phyloP scores from a whole-genome alignment of 2,888 invertebrate genomes.

The Trisateles emortualis region DNA sequence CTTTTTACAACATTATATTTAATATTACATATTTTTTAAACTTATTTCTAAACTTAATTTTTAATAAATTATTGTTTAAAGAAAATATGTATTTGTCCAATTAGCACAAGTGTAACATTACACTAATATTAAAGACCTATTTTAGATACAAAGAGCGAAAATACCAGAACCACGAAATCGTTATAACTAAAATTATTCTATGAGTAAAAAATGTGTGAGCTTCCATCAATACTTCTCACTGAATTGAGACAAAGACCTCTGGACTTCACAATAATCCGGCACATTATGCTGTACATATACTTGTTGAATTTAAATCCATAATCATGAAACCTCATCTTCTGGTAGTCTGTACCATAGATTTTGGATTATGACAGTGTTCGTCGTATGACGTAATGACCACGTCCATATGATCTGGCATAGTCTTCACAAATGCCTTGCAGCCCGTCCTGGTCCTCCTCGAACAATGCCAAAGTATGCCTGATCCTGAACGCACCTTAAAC shows the following conservation, averaged over 20 bases:
- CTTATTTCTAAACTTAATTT: too few species aligned
- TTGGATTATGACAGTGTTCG: slow-evolving; percentile 58
- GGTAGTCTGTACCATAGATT: too few species aligned
- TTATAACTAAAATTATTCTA: background rate
- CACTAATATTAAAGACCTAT: background rate
- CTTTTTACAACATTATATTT: too few species aligned
- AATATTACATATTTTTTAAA: too few species aligned
- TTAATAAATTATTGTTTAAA: too few species aligned
- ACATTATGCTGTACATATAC: too few species aligned
- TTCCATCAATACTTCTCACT: background rate
- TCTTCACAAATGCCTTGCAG: slow-evolving; percentile 71
- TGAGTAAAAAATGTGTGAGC: background rate
- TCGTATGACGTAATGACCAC: slow-evolving; percentile 52
- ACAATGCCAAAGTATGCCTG: slow-evolving; percentile 70
- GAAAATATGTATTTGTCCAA: too few species aligned
- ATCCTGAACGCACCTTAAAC: slow-evolving; percentile 63
- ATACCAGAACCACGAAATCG: background rate
- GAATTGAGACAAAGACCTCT: too few species aligned
- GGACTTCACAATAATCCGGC: too few species aligned
- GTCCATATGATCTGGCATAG: slow-evolving; percentile 53
- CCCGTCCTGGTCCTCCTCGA: slow-evolving; percentile 68
- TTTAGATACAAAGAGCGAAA: background rate
- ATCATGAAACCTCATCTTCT: too few species aligned
- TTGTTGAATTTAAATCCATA: too few species aligned
- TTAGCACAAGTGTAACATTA: too few species aligned